These are phyloP conservation scores for Plagiodera versicolora DNA, from an alignment of 2,888 invertebrate genomes.

Conservation along the genomic window DNA sequence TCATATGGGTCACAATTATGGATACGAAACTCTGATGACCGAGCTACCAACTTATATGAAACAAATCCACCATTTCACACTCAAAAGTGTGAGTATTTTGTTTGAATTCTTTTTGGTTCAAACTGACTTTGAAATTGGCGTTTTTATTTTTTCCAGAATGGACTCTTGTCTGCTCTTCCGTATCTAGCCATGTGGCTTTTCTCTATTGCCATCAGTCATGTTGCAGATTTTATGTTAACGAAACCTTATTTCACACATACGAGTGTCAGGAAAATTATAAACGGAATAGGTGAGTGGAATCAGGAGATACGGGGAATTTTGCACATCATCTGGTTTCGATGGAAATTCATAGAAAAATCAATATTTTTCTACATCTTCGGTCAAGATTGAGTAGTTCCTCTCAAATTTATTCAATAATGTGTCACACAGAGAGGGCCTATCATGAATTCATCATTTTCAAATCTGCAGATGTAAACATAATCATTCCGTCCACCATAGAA, in stretches of 20 bases:
- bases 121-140: neutral
- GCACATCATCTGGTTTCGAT: no score
- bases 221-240: conserved; percentile 84
- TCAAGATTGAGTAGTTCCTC: no score
- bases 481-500: no score
- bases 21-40: conserved; percentile 88
- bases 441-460: no score
- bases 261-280: conserved; percentile 78
- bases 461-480: no score
- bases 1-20: conserved; percentile 89
- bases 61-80: conserved; percentile 81
- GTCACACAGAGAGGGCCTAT: no score
- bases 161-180: conserved; percentile 79
- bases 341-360: no score
- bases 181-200: conserved; percentile 91
- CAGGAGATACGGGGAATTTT: no score
- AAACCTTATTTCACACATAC: conserved; percentile 74
- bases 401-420: no score
- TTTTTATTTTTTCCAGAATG: no score
- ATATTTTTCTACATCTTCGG: no score
- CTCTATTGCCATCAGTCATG: conserved; percentile 79
- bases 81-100: conserved; percentile 69
- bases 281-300: conserved; percentile 72
- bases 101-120: no score
- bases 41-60: conserved; percentile 89